Base-by-base conservation (phyloP, 2,113 vertebrate genomes). In the Ivindomyrus marchei region DNA sequence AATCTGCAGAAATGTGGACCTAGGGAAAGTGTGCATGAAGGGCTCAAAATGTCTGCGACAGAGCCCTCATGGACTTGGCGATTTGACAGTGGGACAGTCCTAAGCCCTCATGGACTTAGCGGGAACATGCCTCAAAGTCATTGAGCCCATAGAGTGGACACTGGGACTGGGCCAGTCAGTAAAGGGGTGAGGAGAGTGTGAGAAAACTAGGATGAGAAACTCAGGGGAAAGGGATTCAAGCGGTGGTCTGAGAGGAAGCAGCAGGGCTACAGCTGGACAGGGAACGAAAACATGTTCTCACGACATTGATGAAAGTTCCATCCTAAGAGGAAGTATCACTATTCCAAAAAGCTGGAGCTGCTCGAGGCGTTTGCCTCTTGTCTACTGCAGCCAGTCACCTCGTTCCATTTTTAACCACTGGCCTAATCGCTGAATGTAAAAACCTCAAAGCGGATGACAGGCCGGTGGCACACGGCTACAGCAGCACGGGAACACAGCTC, bases 241-340 rank as follows among this genome's bases (percentile, higher is more conserved):
- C 15, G 49, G 50, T 36, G 70, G 2, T n/a, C 58, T 58, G 45
- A 42, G 49, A 9, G 42, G 53, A 24, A 47, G 1, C 4, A 21
- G 31, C 85, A 87, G 91, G 80, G 91, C 50, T 56, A 56, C 91
- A 90, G 36, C 45, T 85, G 36, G 62, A 85, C 19, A 11, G 10
- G 85, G 46, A 88, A 53, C 3, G 0, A 10, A 70, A 49, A 74
- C 66, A 90, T 84, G 74, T 92, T 91, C 91, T 92, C 91, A 91
- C 90, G 88, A 90, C 90, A 88, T 42, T 27, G 90, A 91, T 90
- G 91, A 93, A 90, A 92, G 91, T 89, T 90, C 92, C 91, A 90
- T 92, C 91, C 91, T 91, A 77, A 93, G 49, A 89, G 92, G 92
- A 93, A 92, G 66, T 31, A 31, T 39, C 86, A 1, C 74, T 70